Evolutionary conservation across 2,113 vertebrate species (phyloP).

Genomic region (Rhineura floridana): DNA sequence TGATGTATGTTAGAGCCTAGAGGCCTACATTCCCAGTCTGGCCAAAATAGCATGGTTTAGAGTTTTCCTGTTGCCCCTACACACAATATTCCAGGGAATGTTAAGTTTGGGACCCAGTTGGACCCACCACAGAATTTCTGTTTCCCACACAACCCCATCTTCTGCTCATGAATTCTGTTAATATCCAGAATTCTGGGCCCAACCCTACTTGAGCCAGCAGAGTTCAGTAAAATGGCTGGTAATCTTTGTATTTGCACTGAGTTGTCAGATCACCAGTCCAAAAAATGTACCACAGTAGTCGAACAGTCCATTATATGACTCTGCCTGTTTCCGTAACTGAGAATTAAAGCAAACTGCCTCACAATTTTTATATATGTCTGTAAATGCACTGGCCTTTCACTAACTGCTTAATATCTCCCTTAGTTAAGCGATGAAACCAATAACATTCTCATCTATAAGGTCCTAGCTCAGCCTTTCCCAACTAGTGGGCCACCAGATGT

Average conservation of each 20-base stretch:
- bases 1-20: neutral
- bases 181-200: neutral
- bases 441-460: slow-evolving; percentile 60
- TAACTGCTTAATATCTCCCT: slow-evolving; percentile 52
- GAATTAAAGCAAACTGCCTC: slow-evolving; percentile 56
- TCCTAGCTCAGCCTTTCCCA: no score
- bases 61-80: neutral
- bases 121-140: neutral
- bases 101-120: neutral
- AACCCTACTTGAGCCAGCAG: neutral
- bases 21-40: neutral
- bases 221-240: neutral
- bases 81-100: neutral
- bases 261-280: slow-evolving; percentile 51
- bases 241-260: neutral
- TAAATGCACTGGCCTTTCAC: neutral
- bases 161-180: neutral
- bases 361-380: slow-evolving; percentile 31
- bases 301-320: slow-evolving; percentile 55
- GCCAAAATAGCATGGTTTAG: neutral
- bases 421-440: slow-evolving; percentile 51
- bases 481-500: no score
- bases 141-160: neutral
- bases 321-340: slow-evolving; percentile 64
- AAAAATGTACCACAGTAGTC: slow-evolving; percentile 60